These are phyloP conservation scores for Eupeodes latifasciatus DNA, from an alignment of 2,888 invertebrate genomes.

Conservation along the genomic window DNA sequence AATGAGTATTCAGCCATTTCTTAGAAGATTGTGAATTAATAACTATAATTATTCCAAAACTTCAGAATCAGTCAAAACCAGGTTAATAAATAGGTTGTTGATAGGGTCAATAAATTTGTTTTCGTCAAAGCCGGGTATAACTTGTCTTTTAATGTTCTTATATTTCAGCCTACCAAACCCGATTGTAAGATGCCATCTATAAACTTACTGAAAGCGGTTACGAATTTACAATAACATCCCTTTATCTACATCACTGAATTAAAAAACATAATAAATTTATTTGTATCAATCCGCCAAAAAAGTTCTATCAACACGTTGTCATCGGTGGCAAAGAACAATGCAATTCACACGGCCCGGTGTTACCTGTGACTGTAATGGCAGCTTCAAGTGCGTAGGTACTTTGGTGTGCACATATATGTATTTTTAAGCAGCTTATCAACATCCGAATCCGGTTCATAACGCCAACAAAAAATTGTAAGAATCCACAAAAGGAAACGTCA, in stretches of 20 bases:
- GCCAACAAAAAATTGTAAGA: slow-evolving; percentile 15
- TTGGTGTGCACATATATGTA: not conserved
- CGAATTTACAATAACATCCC: not conserved
- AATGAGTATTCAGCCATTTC: no score
- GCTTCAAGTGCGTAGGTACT: no score
- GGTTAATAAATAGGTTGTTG: no score
- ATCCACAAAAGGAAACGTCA: slow-evolving; percentile 16
- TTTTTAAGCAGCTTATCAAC: slow-evolving; percentile 41
- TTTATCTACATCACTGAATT: not conserved
- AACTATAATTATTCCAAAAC: no score
- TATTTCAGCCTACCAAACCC: not conserved
- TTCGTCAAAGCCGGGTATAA: no score
- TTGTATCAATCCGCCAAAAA: not conserved
- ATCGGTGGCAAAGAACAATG: slow-evolving; percentile 33
- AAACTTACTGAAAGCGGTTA: not conserved
- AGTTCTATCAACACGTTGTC: slow-evolving; percentile 19
- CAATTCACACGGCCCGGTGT: slow-evolving; percentile 14
- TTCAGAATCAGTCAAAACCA: no score
- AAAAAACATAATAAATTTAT: not conserved
- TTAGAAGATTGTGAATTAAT: no score
- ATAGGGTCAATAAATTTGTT: no score
- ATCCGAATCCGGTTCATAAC: slow-evolving; percentile 48
- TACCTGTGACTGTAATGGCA: not conserved
- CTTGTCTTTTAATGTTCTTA: no score
- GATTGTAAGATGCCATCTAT: not conserved